Evolutionary conservation across 2,888 invertebrate genomes (phyloP).

Genomic region (Drosophila falleni): DNA sequence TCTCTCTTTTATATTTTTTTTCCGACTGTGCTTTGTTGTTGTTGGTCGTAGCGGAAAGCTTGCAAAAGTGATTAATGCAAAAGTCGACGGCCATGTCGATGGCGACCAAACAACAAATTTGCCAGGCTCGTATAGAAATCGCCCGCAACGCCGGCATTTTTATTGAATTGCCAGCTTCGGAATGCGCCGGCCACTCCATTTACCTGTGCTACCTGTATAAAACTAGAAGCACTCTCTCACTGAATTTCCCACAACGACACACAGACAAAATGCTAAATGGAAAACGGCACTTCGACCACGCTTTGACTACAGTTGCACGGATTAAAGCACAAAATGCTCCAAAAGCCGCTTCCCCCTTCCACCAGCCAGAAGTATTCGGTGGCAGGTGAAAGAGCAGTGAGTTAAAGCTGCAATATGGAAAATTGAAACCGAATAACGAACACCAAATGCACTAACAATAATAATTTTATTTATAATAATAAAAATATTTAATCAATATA

Average conservation of each 20-base stretch:
- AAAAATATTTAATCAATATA: too few species aligned
- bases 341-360: constrained; percentile 62
- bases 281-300: constrained; percentile 21
- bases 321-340: constrained; percentile 69
- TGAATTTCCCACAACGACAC: constrained; percentile 19
- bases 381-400: constrained; percentile 29
- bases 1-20: constrained; percentile 8
- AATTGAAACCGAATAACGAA: constrained; percentile 1
- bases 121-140: constrained; percentile 70
- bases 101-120: constrained; percentile 66
- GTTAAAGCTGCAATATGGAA: constrained; percentile 42
- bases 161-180: constrained; percentile 76
- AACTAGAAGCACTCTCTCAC: constrained; percentile 36
- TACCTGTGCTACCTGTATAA: constrained; percentile 48
- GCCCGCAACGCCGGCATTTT: constrained; percentile 64
- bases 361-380: constrained; percentile 31
- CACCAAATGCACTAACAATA: constrained; percentile 20
- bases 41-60: constrained; percentile 60
- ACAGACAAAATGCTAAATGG: constrained; percentile 6
- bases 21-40: constrained; percentile 23
- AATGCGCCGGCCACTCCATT: constrained; percentile 65
- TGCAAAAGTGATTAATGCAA: constrained; percentile 80
- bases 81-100: constrained; percentile 64
- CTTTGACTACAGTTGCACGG: constrained; percentile 76
- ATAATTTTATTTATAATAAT: too few species aligned